Base-by-base conservation (phyloP, 2,888 invertebrate genomes). In the Hofmannophila pseudospretella region DNA sequence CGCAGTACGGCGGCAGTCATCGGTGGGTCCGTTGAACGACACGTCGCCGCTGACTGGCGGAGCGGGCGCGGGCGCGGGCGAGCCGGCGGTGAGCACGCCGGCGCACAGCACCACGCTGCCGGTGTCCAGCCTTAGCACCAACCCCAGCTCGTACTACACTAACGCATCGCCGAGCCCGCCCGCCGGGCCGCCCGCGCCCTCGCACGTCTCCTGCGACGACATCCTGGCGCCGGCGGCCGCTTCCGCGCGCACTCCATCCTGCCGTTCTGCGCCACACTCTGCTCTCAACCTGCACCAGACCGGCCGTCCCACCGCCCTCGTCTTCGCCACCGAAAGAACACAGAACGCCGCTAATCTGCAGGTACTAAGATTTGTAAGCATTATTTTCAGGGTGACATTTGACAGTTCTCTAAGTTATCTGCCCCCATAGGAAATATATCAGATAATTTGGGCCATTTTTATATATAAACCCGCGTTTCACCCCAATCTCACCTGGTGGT, bases 81-180 rank as follows among this genome's bases (percentile, higher is more conserved):
- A 84, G 51, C 66, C 81, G 11, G 78, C 71, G 3, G 73, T 79
- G 39, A 80, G 84, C 70, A 85, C 86, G 40, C 82, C 86, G 3
- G 85, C 82, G 28, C 85, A 85, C 64, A 82, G 81, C 58, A 68
- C 84, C 32, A 85, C 84, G 32, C 60, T 85, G 45, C 89, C 90
- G 23, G 89, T 90, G 14, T 89, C 89, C 52, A 81, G 84, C 49
- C 77, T 84, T 49, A 82, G 87, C 58, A 85, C 82, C 22, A 88
- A 86, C 59, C 79, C 79, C 22, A 84, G 84, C 65, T 90, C 89
- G 51, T 90, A 90, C 70, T 90, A 90, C 61, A 90, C 90, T 25
- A 90, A 90, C 68, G 90, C 86, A 31, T 81, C 90, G 45, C 90
- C 90, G 36, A 88, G 89, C 56, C 90, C 90, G 23, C 90, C 90